Conservation (phyloP, 2,888 invertebrate genomes). For the Chrysolina haemoptera region DNA sequence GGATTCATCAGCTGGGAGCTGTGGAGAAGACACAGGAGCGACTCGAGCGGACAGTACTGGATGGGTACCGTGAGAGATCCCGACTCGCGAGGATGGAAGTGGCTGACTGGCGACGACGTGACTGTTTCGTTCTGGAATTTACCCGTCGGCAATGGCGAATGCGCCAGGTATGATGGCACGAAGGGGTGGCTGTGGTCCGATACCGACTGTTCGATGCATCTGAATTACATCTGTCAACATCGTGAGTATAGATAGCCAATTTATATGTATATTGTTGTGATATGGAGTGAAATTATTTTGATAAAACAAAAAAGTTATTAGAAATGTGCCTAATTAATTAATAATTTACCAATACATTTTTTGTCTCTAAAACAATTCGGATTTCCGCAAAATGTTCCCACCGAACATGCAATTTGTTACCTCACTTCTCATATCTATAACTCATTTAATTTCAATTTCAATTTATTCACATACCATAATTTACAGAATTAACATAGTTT, state of each 20-base stretch:
- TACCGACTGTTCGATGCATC: slow-evolving; percentile 86
- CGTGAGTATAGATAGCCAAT: slow-evolving; percentile 81
- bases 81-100: slow-evolving; percentile 80
- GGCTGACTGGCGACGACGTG: slow-evolving; percentile 91
- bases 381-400: too few relatives aligned
- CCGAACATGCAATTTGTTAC: too few relatives aligned
- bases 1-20: slow-evolving; percentile 95
- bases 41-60: slow-evolving; percentile 94
- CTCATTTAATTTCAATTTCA: too few relatives aligned
- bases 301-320: too few relatives aligned
- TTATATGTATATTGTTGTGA: too few relatives aligned
- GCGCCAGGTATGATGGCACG: slow-evolving; percentile 92
- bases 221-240: slow-evolving; percentile 95
- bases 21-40: slow-evolving; percentile 91
- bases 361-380: too few relatives aligned
- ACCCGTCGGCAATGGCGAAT: slow-evolving; percentile 86
- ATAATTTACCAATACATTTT: too few relatives aligned
- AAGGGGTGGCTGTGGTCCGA: slow-evolving; percentile 97
- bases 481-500: too few relatives aligned
- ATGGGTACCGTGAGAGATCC: slow-evolving; percentile 92
- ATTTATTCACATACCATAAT: too few relatives aligned
- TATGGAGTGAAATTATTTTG: too few relatives aligned
- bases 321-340: too few relatives aligned
- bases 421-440: too few relatives aligned
- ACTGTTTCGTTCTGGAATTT: slow-evolving; percentile 94